Conservation (phyloP, 2,888 invertebrate genomes). For the Melolontha melolontha region DNA sequence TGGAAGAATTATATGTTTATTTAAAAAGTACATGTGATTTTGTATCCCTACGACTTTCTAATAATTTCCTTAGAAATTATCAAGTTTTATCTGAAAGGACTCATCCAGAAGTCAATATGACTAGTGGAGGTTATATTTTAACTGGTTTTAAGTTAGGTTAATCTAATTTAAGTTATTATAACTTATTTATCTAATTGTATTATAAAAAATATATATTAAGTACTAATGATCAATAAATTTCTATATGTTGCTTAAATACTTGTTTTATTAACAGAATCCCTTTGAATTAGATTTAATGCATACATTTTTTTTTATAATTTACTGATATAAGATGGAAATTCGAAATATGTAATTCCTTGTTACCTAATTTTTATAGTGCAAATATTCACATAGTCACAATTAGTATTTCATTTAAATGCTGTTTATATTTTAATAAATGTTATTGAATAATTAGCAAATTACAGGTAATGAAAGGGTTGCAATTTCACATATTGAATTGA, state of each 20-base stretch:
- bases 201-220: constrained; percentile 15
- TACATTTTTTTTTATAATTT: no score
- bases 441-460: no score
- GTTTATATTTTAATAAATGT: no score
- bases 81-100: constrained; percentile 92
- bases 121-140: constrained; percentile 89
- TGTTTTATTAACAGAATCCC: constrained; percentile 1
- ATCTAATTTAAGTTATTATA: constrained; percentile 12
- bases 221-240: background rate
- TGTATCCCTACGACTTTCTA: constrained; percentile 82
- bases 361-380: no score
- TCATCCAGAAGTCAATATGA: constrained; percentile 95
- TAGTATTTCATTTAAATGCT: no score
- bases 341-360: no score
- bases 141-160: constrained; percentile 69
- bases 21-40: constrained; percentile 80
- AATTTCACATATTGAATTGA: no score
- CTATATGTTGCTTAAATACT: background rate
- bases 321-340: no score
- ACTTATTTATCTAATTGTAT: constrained; percentile 7
- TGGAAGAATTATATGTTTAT: constrained; percentile 85
- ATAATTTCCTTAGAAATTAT: constrained; percentile 90
- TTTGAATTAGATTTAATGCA: no score
- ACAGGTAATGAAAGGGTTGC: no score
- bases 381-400: no score